Base-by-base conservation (phyloP, 35 echinoderm and acorn worm genomes). In the Heliocidaris tuberculata region DNA sequence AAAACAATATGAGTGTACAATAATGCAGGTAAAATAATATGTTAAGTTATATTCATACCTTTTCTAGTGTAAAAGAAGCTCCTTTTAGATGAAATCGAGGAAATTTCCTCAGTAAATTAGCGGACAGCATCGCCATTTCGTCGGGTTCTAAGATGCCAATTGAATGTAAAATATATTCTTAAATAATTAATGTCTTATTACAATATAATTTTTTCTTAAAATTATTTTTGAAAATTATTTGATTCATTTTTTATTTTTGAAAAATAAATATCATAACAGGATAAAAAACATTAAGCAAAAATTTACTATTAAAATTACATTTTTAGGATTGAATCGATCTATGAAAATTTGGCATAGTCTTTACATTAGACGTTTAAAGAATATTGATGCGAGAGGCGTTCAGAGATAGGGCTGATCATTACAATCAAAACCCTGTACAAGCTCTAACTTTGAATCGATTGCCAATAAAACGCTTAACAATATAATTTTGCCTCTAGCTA, bases 121-220 rank as follows among this genome's bases (percentile, higher is more conserved):
- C 31, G 12, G 87, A 89, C 31, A 89, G 47, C 87, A 89, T 89
- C 87, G 87, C 87, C 87, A 89, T 89, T 48, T 89, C 87, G 32
- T 24, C 11, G 29, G 65, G 29, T 89, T 89, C 19, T n/a, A 29
- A 89, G 87, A 15, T 89, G 87, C 87, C 87, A 89, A 89, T 89
- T n/a, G 1, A 24, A 4, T 8, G 8, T 24, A 19, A n/a, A n/a
- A 27, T 5, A 27, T 27, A 27, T 78, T 7, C 15, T 78, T n/a
- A 78, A n/a, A 27, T 0, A 8, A n/a, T 27, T 78, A 6, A 27
- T 78, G 5, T n/a, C 65, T 24, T 4, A 24, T 27, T 78, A 78
- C 21, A 29, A 56, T 56, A 56, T 56, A 13, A 12, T 13, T 11
- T 15, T 56, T 13, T 13, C 52, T 13, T 11, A 0, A 56, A 56